Conservation (phyloP, 2,888 invertebrate species). For the Spisula solida region DNA sequence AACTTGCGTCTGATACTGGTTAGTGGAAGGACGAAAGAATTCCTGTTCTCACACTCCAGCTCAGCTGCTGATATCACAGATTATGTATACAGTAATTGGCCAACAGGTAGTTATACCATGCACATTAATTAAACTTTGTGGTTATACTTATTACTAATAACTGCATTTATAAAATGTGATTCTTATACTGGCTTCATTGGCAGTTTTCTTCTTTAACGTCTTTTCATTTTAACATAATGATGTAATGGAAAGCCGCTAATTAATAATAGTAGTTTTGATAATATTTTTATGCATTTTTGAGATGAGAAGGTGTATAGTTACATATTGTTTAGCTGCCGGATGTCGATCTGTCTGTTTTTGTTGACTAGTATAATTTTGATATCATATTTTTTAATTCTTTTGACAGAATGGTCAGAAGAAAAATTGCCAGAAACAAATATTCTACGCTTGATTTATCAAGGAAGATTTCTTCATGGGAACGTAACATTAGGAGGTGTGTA, state of each 20-base stretch:
- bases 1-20: slow-evolving; percentile 99
- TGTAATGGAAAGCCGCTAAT: background rate
- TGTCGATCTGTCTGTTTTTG: too few relatives aligned
- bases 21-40: slow-evolving; percentile 99
- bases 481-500: slow-evolving; percentile 94
- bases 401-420: slow-evolving; percentile 97
- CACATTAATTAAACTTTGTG: too few relatives aligned
- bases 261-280: too few relatives aligned
- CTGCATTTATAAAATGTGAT: background rate
- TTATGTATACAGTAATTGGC: slow-evolving; percentile 99
- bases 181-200: background rate
- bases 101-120: slow-evolving; percentile 94
- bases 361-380: background rate
- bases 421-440: slow-evolving; percentile 92
- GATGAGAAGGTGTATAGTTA: too few relatives aligned
- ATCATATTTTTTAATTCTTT: slow-evolving; percentile 7
- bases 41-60: slow-evolving; percentile 98
- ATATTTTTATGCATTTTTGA: too few relatives aligned
- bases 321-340: too few relatives aligned
- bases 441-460: slow-evolving; percentile 99
- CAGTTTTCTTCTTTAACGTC: background rate
- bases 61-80: slow-evolving; percentile 99
- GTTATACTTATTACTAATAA: background rate
- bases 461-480: slow-evolving; percentile 99
- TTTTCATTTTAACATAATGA: too few relatives aligned